phyloP scores from a whole-genome alignment of 2,888 invertebrate genomes.

The Xestia rhomboidea region DNA sequence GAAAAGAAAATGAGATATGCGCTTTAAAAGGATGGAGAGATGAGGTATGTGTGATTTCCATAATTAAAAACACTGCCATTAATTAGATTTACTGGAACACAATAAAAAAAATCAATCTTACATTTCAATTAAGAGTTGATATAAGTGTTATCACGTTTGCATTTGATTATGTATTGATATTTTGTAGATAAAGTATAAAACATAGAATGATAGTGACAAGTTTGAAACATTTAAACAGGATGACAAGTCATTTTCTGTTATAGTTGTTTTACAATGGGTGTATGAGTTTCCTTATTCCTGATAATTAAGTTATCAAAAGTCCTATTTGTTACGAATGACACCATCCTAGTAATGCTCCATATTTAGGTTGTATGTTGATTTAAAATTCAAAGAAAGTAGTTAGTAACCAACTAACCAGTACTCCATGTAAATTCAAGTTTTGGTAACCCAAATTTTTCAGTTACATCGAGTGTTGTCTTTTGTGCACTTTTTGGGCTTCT shows the following conservation, averaged over 20 bases:
- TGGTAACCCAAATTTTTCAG: too few species aligned
- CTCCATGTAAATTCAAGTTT: too few species aligned
- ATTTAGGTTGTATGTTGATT: not conserved
- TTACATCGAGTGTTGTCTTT: too few species aligned
- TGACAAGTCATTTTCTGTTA: not conserved
- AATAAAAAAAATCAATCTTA: not conserved
- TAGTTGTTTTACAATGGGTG: not conserved
- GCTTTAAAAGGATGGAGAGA: constrained; percentile 98
- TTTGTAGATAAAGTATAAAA: not conserved
- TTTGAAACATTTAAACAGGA: constrained; percentile 12
- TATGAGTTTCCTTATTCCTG: constrained; percentile 44
- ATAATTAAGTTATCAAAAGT: constrained; percentile 12
- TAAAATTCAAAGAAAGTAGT: too few species aligned
- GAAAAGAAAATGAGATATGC: constrained; percentile 94
- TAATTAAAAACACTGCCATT: not conserved
- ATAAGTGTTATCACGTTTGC: not conserved
- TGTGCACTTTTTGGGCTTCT: too few species aligned
- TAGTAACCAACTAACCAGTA: too few species aligned
- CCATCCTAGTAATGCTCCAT: constrained; percentile 1
- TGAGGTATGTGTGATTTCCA: constrained; percentile 91
- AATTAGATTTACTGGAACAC: not conserved
- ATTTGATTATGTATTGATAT: constrained; percentile 13
- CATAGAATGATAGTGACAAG: not conserved
- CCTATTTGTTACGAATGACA: constrained; percentile 13
- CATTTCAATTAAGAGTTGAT: not conserved